Evolutionary conservation across 2,797 vertebrate species (phyloP).

Genomic region (Coluber constrictor): DNA sequence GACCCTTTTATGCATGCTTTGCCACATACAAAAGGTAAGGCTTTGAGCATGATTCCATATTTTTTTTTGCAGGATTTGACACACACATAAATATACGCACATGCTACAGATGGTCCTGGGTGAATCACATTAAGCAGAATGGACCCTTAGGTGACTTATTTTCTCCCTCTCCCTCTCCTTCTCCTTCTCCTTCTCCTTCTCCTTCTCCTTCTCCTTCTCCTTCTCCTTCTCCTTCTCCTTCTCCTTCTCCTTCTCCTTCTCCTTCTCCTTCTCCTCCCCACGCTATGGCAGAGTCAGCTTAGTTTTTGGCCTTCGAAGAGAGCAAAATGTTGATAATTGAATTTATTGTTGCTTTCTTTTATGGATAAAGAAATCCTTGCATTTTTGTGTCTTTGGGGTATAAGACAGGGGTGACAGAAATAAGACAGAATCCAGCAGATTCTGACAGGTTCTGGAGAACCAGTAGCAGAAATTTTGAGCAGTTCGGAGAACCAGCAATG

Average conservation of each 20-base stretch:
- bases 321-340: neutral
- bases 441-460: no score
- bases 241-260: accelerated
- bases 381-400: neutral
- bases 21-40: neutral
- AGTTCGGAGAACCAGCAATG: no score
- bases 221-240: no score
- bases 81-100: neutral
- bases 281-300: neutral
- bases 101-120: neutral
- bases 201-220: no score
- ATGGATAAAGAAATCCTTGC: neutral
- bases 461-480: no score
- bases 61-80: neutral
- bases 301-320: neutral
- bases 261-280: accelerated
- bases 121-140: neutral
- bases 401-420: neutral
- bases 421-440: no score
- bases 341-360: neutral
- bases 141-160: neutral
- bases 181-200: no score
- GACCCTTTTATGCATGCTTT: neutral
- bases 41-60: neutral
- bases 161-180: neutral